These are phyloP conservation scores for Rhabdomys pumilio DNA, from an alignment of 2,797 vertebrate species.

Conservation along the genomic window DNA sequence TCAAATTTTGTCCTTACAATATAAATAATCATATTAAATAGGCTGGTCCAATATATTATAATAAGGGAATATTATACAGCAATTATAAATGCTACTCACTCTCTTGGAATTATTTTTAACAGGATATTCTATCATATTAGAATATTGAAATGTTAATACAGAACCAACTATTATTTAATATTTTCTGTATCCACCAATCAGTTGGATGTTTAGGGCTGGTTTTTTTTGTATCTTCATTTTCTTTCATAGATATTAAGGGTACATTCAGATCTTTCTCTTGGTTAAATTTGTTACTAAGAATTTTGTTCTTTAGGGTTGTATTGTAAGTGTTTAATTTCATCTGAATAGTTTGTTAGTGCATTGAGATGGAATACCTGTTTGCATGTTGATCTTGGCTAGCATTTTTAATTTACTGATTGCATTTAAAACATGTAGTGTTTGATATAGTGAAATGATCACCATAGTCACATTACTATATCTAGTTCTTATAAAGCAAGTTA, in stretches of 20 bases:
- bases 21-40: background rate
- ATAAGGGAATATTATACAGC: background rate
- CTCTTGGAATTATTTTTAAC: background rate
- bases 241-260: background rate
- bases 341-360: background rate
- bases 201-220: background rate
- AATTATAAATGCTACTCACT: background rate
- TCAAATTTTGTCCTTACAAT: too few species aligned
- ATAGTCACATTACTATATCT: background rate
- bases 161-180: background rate
- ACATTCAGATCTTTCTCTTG: background rate
- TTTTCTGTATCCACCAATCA: background rate
- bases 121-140: background rate
- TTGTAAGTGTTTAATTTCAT: background rate
- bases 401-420: background rate
- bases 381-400: background rate
- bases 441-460: background rate
- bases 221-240: background rate
- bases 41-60: background rate
- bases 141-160: background rate
- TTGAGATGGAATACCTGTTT: background rate
- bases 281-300: background rate
- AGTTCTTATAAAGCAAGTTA: background rate
- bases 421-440: background rate
- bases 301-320: background rate